Conservation (phyloP, 2,888 invertebrate species). For the Drosophila paranaensis region DNA sequence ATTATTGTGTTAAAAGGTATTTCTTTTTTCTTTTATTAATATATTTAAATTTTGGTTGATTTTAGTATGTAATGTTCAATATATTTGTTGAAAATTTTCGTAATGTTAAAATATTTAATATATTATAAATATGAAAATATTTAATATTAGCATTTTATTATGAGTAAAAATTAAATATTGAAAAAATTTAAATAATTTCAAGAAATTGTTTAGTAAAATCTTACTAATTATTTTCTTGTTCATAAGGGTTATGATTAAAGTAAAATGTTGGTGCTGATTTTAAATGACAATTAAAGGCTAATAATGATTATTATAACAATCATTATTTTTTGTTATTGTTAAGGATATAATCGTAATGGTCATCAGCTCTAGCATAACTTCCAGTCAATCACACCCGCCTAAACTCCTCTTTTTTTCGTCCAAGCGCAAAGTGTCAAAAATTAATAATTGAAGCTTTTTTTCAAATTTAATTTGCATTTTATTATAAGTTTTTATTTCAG, state of each 20-base stretch:
- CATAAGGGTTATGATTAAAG: not conserved
- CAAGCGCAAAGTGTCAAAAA: constrained; percentile 47
- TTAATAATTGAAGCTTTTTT: constrained; percentile 17
- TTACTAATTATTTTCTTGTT: not conserved
- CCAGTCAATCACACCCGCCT: too few species aligned
- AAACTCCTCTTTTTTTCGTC: not conserved
- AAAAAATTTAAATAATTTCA: not conserved
- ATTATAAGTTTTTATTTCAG: constrained; percentile 6
- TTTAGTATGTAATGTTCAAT: not conserved
- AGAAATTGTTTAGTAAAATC: not conserved
- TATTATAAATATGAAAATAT: not conserved
- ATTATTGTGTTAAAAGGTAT: fast-evolving
- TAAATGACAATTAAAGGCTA: not conserved
- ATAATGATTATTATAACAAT: not conserved
- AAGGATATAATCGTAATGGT: not conserved
- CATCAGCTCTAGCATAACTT: not conserved
- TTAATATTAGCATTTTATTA: too few species aligned
- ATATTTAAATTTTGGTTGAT: not conserved
- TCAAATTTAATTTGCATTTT: constrained; percentile 1
- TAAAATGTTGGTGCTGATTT: not conserved
- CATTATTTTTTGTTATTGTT: too few species aligned
- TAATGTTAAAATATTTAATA: not conserved
- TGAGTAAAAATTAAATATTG: too few species aligned
- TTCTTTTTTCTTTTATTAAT: not conserved
- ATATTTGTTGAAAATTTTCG: not conserved